Evolutionary conservation across 2,888 invertebrate genomes (phyloP).

Genomic region (Trichacis sp.): DNA sequence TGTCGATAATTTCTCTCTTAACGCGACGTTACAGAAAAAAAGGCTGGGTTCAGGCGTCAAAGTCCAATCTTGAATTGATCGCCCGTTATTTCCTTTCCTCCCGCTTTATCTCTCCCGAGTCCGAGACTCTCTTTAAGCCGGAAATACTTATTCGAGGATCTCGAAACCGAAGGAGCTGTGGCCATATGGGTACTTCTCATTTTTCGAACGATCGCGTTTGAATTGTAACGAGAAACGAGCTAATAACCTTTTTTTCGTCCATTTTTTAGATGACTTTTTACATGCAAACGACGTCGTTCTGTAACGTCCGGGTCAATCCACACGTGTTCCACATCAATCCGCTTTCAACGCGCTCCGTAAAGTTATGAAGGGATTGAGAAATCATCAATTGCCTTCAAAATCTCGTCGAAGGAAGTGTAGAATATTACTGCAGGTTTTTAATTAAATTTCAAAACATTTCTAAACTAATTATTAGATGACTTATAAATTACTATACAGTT

Average conservation of each 20-base stretch:
- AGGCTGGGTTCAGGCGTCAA: constrained; percentile 11
- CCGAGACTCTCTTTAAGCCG: constrained; percentile 44
- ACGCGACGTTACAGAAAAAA: no score
- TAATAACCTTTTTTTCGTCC: constrained; percentile 17
- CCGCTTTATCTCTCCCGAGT: constrained; percentile 12
- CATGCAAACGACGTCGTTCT: background rate
- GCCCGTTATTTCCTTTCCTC: constrained; percentile 19
- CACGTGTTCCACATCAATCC: no score
- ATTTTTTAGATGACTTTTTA: background rate
- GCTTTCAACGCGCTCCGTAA: no score
- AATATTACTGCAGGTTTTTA: no score
- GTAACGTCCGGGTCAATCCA: background rate
- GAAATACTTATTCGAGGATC: constrained; percentile 48
- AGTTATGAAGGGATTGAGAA: no score
- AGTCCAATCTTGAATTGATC: constrained; percentile 45
- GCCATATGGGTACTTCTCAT: constrained; percentile 24
- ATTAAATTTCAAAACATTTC: no score
- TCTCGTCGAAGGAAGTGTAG: no score
- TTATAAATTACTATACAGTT: no score
- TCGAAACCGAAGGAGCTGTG: constrained; percentile 29
- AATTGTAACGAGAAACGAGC: constrained; percentile 35
- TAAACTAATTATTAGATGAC: no score
- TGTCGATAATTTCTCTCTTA: background rate
- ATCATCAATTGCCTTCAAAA: no score
- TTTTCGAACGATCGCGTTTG: constrained; percentile 34